Evolutionary conservation across 2,797 vertebrate species (phyloP).

Genomic region (Coregonus ussuriensis): DNA sequence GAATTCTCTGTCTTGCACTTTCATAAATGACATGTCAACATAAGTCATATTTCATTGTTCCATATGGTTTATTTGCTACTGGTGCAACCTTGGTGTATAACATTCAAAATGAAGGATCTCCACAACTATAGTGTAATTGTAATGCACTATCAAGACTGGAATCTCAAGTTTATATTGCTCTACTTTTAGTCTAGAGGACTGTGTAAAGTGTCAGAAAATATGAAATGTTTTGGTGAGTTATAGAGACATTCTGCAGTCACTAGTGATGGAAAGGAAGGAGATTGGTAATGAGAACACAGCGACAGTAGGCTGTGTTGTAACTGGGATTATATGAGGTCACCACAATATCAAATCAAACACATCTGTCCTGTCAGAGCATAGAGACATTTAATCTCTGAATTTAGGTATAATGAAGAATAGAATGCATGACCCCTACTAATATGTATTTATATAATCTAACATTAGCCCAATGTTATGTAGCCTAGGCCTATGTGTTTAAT

Average conservation of each 20-base stretch:
- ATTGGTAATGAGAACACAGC: not conserved
- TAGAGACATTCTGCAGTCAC: not conserved
- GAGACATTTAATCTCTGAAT: not conserved
- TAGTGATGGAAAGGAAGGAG: not conserved
- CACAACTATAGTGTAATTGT: not conserved
- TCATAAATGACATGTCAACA: not conserved
- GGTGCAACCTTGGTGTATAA: not conserved
- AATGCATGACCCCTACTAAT: not conserved
- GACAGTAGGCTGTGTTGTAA: not conserved
- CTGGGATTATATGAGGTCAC: constrained; percentile 3
- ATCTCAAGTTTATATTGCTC: too few relatives aligned
- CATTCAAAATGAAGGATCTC: not conserved
- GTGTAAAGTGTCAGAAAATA: too few relatives aligned
- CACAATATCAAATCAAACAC: not conserved
- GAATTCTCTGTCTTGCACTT: not conserved
- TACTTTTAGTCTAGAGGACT: too few relatives aligned
- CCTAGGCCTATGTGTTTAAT: not conserved
- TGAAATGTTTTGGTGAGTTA: not conserved
- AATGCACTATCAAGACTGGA: not conserved
- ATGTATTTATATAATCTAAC: not conserved
- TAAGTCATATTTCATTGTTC: not conserved
- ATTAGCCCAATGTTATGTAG: not conserved
- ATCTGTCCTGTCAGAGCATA: not conserved
- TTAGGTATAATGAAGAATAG: not conserved
- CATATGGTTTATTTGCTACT: not conserved